Conservation (phyloP, 2,113 vertebrate genomes). For the Zosterops lateralis region DNA sequence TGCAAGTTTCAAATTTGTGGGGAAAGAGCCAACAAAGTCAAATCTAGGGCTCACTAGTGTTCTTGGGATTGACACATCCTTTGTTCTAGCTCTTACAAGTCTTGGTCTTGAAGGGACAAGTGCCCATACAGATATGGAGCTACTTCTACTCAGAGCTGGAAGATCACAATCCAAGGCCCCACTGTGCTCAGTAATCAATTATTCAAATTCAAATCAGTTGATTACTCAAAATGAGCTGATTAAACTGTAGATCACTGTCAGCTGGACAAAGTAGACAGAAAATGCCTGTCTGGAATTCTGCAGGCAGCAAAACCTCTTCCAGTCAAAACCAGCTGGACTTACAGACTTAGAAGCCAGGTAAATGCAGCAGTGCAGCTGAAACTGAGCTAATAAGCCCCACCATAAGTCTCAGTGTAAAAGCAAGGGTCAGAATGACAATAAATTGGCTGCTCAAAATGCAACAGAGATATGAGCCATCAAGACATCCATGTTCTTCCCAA, state of each 20-base stretch:
- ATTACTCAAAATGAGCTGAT: not conserved
- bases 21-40: not conserved
- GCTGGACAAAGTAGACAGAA: not conserved
- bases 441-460: not conserved
- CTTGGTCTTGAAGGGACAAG: not conserved
- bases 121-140: not conserved
- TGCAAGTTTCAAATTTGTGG: not conserved
- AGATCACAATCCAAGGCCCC: not conserved
- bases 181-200: not conserved
- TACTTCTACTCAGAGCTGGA: not conserved
- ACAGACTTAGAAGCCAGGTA: not conserved
- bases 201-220: not conserved
- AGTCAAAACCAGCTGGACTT: not conserved
- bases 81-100: not conserved
- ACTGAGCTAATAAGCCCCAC: not conserved
- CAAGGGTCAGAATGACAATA: not conserved
- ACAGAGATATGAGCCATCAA: not conserved
- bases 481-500: not conserved
- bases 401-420: not conserved
- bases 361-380: not conserved
- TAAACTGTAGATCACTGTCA: not conserved
- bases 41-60: not conserved
- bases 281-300: not conserved
- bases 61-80: not conserved
- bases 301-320: not conserved